Evolutionary conservation across 37 sponge, comb jelly and placozoan genomes (phyloP), one percentile per base, ranked within the genome.

Genomic region (Dysidea cf. avara): DNA sequence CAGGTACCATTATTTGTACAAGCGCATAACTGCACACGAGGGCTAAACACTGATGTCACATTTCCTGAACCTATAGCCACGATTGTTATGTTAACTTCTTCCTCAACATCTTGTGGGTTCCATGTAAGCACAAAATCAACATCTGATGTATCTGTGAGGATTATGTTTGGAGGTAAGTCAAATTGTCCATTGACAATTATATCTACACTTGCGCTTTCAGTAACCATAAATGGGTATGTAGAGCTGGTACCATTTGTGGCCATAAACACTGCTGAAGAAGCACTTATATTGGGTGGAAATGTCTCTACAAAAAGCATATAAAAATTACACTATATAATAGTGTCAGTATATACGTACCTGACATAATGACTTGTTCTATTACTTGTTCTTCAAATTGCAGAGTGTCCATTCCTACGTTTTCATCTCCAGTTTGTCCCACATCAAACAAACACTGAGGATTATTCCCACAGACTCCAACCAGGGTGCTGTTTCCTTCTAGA

Each of bases 111-210:
- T 16, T n/a, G n/a, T n/a, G 52, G 30, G 26, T 35, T 79, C 72
- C 59, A 79, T 14, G 18, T 77, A 77, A 79, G 57, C 7, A 12
- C 12, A 35, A 66, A 69, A 49, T 49, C 16, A 28, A 7, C 14
- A 12, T 56, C 14, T 56, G 11, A 6, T 13, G 6, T 26, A 21
- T 70, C 20, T 21, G 35, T 40, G 11, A 56, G 14, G 7, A 7
- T 28, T 7, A 4, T 56, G 14, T 56, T 56, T 28, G 58, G 7
- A 14, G 29, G 29, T 56, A 26, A 28, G 7, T 4, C 14, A 14
- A 7, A 6, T 28, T 22, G 22, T 21, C 25, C 9, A 64, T 64
- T n/a, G 12, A 64, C 47, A 14, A 7, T 64, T 6, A 28, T 7
- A 30, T 7, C 29, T 7, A 30, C 43, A 39, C 17, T 16, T 32